Conservation (phyloP, 2,888 invertebrate genomes). For the Drosophila histrio region DNA sequence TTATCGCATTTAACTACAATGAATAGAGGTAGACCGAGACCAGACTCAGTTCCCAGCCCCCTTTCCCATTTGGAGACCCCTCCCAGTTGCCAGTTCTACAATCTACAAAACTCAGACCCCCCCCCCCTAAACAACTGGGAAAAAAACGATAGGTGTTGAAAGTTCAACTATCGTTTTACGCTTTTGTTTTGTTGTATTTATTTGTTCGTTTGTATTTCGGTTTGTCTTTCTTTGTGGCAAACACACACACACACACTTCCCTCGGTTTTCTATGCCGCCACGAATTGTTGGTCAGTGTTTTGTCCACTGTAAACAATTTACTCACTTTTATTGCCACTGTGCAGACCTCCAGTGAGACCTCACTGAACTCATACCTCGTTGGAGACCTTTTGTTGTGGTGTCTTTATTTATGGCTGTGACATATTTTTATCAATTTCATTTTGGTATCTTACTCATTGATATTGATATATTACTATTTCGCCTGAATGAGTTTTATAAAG, state of each 20-base stretch:
- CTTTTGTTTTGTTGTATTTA: conserved; percentile 56
- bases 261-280: not conserved
- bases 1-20: conserved; percentile 59
- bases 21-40: conserved; percentile 40
- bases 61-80: not conserved
- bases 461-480: conserved; percentile 39
- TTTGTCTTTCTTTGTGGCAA: conserved; percentile 34
- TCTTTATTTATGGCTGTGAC: conserved; percentile 26
- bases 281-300: conserved; percentile 30
- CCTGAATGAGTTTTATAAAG: not conserved
- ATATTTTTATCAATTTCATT: conserved; percentile 26
- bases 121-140: not conserved
- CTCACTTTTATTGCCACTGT: conserved; percentile 34
- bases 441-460: not conserved
- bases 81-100: not conserved
- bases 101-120: not conserved
- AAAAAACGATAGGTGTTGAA: conserved; percentile 72
- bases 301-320: conserved; percentile 27
- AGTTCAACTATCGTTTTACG: conserved; percentile 80
- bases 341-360: not conserved
- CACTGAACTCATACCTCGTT: not conserved
- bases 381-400: conserved; percentile 10
- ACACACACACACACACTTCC: not conserved
- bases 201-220: conserved; percentile 28
- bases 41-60: conserved; percentile 19